Percentiles rank a stretch among this genome's conserved stretches.
Evolutionary conservation across 2,113 vertebrate species (phyloP).

Genomic region (Pantherophis guttatus): DNA sequence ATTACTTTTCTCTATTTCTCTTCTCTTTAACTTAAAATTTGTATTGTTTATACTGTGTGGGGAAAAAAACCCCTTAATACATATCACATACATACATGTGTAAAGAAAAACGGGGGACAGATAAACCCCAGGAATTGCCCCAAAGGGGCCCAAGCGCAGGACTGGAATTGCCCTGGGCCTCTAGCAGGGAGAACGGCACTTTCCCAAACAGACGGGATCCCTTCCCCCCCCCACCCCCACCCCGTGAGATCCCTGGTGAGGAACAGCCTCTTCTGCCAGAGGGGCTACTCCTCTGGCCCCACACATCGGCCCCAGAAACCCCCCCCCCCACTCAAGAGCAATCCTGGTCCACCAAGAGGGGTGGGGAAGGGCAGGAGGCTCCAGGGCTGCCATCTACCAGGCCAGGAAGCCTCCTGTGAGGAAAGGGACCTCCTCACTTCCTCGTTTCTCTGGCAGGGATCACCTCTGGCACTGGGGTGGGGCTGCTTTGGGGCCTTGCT

Average conservation of each 20-base stretch:
- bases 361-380: background rate
- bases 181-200: background rate
- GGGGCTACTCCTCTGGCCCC: background rate
- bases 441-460: background rate
- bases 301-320: background rate
- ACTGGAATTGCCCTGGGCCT: background rate
- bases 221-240: too few species aligned
- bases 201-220: too few species aligned
- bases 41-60: background rate
- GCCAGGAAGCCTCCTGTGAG: background rate
- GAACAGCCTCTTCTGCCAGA: background rate
- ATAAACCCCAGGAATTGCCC: background rate
- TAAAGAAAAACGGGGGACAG: background rate
- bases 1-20: background rate
- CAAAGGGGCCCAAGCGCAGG: too few species aligned
- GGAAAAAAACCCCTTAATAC: background rate
- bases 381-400: background rate
- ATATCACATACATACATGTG: accelerated
- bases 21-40: background rate
- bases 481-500: background rate
- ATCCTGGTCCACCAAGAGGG: background rate
- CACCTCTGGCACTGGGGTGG: background rate
- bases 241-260: background rate
- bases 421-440: background rate
- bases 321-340: background rate